Evolutionary conservation across 2,888 invertebrate species (phyloP).

Genomic region (Hybos culiciformis): DNA sequence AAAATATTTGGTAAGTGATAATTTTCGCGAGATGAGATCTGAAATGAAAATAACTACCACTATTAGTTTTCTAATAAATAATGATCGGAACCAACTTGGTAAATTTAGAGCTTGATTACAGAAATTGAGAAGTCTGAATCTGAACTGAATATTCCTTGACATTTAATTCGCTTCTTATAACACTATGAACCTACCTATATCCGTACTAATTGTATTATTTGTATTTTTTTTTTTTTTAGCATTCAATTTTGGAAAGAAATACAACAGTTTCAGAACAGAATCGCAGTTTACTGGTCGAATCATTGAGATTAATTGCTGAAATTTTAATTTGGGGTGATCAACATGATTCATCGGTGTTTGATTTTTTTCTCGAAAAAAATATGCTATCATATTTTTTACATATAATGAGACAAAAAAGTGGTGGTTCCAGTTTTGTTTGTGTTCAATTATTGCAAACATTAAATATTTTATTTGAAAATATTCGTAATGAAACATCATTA

Average conservation of each 20-base stretch:
- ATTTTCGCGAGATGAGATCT: too few relatives aligned
- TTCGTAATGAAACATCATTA: slow-evolving; percentile 94
- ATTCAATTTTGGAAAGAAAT: slow-evolving; percentile 86
- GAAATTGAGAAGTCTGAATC: too few relatives aligned
- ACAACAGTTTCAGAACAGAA: slow-evolving; percentile 91
- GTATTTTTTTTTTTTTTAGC: too few relatives aligned
- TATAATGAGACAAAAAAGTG: slow-evolving; percentile 96
- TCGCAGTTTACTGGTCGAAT: slow-evolving; percentile 88
- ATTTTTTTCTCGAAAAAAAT: slow-evolving; percentile 98
- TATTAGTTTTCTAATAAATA: too few relatives aligned
- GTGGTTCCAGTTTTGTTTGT: slow-evolving; percentile 85
- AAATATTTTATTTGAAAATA: slow-evolving; percentile 98
- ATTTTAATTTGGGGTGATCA: slow-evolving; percentile 99
- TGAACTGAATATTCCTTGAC: too few relatives aligned
- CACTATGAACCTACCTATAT: too few relatives aligned
- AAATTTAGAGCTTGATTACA: too few relatives aligned
- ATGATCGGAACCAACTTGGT: too few relatives aligned
- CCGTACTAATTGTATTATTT: too few relatives aligned
- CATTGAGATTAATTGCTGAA: slow-evolving; percentile 91
- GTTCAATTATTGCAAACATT: slow-evolving; percentile 95
- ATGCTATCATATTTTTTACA: slow-evolving; percentile 96
- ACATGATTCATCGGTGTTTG: slow-evolving; percentile 98
- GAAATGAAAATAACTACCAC: too few relatives aligned
- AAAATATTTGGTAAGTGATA: slow-evolving; percentile 87
- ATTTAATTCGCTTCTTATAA: too few relatives aligned